Evolutionary conservation across 92 coral and sea anemone species (phyloP).

Genomic region (Epizoanthus stellaris): DNA sequence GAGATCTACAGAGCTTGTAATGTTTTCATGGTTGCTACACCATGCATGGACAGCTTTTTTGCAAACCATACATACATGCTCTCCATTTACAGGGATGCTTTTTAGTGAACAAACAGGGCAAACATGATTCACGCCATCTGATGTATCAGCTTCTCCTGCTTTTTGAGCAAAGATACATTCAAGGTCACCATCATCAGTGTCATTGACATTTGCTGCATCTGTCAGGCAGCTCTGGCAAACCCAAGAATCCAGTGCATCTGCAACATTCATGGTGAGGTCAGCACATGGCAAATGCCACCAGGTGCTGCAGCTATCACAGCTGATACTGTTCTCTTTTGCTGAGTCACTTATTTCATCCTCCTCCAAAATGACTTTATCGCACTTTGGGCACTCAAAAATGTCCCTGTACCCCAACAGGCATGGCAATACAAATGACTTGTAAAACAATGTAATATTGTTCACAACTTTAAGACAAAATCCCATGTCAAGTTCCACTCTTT

Average conservation of each 20-base stretch:
- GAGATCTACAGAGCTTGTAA: conserved; percentile 68
- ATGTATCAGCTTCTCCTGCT: conserved; percentile 22
- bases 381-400: conserved; percentile 67
- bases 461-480: conserved; percentile 49
- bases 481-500: conserved; percentile 57
- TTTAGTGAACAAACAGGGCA: conserved; percentile 62
- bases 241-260: conserved; percentile 60
- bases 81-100: conserved; percentile 71
- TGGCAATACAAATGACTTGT: conserved; percentile 67
- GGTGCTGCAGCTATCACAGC: conserved; percentile 68
- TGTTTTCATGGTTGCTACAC: conserved; percentile 74
- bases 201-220: conserved; percentile 53
- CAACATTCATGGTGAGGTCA: conserved; percentile 44
- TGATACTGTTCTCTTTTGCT: conserved; percentile 51
- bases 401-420: conserved; percentile 73
- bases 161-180: conserved; percentile 36
- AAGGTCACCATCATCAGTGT: conserved; percentile 47
- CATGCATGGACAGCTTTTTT: conserved; percentile 68
- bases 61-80: conserved; percentile 62
- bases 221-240: conserved; percentile 58
- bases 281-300: conserved; percentile 66
- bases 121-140: conserved; percentile 23
- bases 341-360: conserved; percentile 61
- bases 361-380: conserved; percentile 57
- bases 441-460: conserved; percentile 60